Evolutionary conservation across 2,797 vertebrate species (phyloP), one percentile per base, ranked within the genome.

Genomic region (Trichosurus vulpecula): DNA sequence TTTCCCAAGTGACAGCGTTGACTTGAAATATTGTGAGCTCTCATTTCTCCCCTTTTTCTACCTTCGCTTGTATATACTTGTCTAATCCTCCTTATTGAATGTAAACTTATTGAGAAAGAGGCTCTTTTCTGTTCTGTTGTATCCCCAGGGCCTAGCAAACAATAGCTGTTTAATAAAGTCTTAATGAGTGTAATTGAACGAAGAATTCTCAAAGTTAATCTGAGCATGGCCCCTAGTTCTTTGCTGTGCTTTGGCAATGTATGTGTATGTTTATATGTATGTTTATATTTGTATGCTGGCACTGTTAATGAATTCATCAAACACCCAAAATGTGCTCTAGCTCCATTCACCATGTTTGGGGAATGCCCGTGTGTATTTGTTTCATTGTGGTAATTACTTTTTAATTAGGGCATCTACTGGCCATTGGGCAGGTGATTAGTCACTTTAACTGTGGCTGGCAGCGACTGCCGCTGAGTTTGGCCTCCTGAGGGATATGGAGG

Each of bases 361-460:
- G 91, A 92, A 6, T 47, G 11, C 90, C 54, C 89, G 1, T 92
- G 6, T 90, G 35, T 94, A 29, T 91, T 51, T 19, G n/a, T 94
- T 22, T 96, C 94, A 93, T 96, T 96, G 96, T 30, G 95, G 6
- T 95, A 94, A 92, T 94, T 94, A 91, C 41, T 95, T 96, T 66
- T 92, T 96, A 92, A 89, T 94, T 93, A 55, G 94, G 89, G 30
- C 92, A 95, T 94, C 92, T 89, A 19, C 47, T 92, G 41, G 29
- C 61, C 55, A 92, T 92, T 13, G 41, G 52, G 19, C 52, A 52
- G 54, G 1, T 0, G 90, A 31, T 94, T 89, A 53, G 19, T 94
- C 13, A 10, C 51, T 91, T 91, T 51, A 14, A 61, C 35, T 57
- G 19, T 92, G 61, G 53, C 90, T 92, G 90, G 74, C 58, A 81